Evolutionary conservation across 2,888 invertebrate genomes (phyloP).

Genomic region (Heliconius ethilla): DNA sequence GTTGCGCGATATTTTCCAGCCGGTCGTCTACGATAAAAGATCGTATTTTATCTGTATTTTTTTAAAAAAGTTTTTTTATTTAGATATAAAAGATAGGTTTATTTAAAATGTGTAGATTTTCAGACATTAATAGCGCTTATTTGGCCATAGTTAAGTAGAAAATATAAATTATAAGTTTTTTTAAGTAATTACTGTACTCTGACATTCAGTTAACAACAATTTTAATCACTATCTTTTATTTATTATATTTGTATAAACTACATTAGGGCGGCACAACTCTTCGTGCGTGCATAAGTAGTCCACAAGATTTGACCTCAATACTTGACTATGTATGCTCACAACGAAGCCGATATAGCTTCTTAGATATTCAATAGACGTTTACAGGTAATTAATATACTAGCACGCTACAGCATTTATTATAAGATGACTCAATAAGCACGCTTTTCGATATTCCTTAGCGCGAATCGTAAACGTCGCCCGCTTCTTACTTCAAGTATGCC

Average conservation of each 20-base stretch:
- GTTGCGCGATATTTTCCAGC: conserved; percentile 13
- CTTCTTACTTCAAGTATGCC: background rate
- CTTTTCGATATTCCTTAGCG: background rate
- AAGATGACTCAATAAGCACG: background rate
- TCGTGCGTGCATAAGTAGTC: conserved; percentile 63
- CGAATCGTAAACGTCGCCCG: background rate
- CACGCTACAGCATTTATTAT: background rate
- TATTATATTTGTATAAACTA: conserved; percentile 19
- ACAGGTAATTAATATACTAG: conserved; percentile 47
- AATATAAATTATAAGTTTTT: background rate
- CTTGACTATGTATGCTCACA: conserved; percentile 65
- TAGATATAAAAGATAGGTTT: background rate
- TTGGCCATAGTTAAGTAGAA: background rate
- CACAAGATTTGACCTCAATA: conserved; percentile 72
- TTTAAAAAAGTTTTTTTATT: background rate
- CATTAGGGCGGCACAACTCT: conserved; percentile 50
- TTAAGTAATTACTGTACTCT: background rate
- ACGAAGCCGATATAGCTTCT: conserved; percentile 56
- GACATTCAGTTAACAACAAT: background rate
- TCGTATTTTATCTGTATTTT: background rate
- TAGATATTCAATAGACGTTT: conserved; percentile 56
- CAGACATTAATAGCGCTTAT: background rate
- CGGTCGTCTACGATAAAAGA: conserved; percentile 3
- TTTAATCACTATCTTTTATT: background rate
- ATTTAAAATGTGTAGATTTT: conserved; percentile 3